Percentiles rank a stretch among this genome's conserved stretches.
Evolutionary conservation across 2,113 vertebrate genomes (phyloP).

Genomic region (Tragulus kanchil): DNA sequence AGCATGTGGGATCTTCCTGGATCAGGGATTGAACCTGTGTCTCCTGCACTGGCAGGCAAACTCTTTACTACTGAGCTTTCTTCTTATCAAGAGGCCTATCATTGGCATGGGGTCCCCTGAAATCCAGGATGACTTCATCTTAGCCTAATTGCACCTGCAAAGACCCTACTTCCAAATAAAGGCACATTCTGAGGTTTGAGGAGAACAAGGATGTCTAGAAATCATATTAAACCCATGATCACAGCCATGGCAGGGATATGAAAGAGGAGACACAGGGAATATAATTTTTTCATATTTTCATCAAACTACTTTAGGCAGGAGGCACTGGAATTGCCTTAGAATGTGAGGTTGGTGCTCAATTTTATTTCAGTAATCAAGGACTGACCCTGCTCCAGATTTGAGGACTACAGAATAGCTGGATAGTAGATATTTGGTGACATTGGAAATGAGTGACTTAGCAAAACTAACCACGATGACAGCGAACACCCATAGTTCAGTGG

Average conservation of each 20-base stretch:
- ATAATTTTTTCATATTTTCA: background rate
- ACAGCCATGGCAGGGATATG: background rate
- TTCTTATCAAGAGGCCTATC: background rate
- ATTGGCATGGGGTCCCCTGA: background rate
- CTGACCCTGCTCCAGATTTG: background rate
- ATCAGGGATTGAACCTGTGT: no score
- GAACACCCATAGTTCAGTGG: background rate
- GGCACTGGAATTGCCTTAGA: background rate
- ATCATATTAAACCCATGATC: background rate
- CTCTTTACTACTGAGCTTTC: no score
- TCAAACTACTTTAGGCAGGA: background rate
- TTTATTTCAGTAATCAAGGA: constrained; percentile 9
- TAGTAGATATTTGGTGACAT: background rate
- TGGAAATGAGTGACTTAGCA: background rate
- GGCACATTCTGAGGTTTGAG: background rate
- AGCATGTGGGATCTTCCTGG: no score
- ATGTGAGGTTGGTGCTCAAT: background rate
- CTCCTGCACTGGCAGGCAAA: no score
- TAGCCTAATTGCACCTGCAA: background rate
- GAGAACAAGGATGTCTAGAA: background rate
- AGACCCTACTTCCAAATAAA: background rate
- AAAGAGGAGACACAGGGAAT: background rate
- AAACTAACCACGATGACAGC: background rate
- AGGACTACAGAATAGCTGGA: background rate
- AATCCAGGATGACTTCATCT: background rate